A percentile compares a stretch with the other conserved stretches of the same genome.
Evolutionary conservation across 2,888 invertebrate genomes (phyloP).

Genomic region (Apeira syringaria): DNA sequence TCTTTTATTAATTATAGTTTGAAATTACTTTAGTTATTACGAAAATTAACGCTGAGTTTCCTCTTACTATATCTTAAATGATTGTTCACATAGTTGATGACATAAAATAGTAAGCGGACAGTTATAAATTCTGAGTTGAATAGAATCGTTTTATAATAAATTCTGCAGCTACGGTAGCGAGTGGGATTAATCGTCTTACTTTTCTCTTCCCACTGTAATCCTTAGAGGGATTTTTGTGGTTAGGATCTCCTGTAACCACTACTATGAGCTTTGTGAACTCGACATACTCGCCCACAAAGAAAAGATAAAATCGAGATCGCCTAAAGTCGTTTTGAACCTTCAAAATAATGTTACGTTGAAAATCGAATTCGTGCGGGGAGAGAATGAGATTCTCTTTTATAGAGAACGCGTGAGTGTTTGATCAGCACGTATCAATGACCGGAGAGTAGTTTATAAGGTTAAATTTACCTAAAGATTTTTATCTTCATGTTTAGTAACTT

Average conservation of each 20-base stretch:
- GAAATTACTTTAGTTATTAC: too few relatives aligned
- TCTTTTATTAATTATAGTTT: too few relatives aligned
- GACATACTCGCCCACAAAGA: conserved; percentile 21
- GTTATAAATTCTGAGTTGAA: conserved; percentile 31
- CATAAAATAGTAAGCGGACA: conserved; percentile 10
- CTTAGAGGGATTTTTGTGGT: conserved; percentile 76
- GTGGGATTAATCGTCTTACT: conserved; percentile 81
- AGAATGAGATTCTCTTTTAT: conserved; percentile 25
- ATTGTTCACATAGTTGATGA: too few relatives aligned
- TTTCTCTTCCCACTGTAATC: conserved; percentile 76
- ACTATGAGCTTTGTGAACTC: conserved; percentile 46
- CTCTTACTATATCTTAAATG: too few relatives aligned
- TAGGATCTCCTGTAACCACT: conserved; percentile 59
- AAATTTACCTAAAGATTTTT: too few relatives aligned
- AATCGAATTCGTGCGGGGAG: conserved; percentile 25
- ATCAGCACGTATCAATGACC: conserved; percentile 29
- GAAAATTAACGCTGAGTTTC: too few relatives aligned
- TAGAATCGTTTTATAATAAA: conserved; percentile 78
- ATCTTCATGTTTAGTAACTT: too few relatives aligned
- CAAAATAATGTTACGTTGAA: conserved; percentile 29
- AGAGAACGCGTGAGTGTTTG: conserved; percentile 22
- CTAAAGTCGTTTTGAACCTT: conserved; percentile 27
- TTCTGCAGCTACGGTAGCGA: conserved; percentile 66
- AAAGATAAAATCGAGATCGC: conserved; percentile 27
- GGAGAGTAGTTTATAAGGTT: conserved; percentile 26